phyloP scores from a whole-genome alignment of 2,888 invertebrate genomes.

The Dasysyrphus albostriatus region DNA sequence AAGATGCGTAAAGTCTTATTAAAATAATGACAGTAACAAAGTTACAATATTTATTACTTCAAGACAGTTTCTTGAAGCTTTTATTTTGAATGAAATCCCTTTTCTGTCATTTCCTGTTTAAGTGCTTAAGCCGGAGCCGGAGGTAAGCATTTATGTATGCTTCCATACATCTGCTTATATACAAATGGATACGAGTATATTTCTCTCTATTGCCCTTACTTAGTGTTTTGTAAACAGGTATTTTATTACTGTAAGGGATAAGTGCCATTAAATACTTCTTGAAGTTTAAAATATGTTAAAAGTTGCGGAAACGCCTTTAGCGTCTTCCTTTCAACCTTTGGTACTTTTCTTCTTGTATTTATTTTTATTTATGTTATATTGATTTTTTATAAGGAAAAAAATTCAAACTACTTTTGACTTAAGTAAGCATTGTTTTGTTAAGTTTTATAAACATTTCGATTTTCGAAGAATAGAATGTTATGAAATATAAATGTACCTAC shows the following conservation, averaged over 20 bases:
- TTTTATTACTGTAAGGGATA: neutral
- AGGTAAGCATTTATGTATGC: constrained; percentile 5
- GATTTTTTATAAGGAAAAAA: too few relatives aligned
- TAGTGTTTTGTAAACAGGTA: neutral
- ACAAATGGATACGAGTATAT: neutral
- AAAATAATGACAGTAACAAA: too few relatives aligned
- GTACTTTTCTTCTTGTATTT: neutral
- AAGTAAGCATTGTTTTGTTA: too few relatives aligned
- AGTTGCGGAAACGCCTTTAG: constrained; percentile 2
- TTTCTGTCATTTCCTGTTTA: neutral
- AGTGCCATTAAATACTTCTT: neutral
- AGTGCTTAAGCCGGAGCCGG: neutral
- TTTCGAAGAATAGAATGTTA: too few relatives aligned
- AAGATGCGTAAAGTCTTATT: too few relatives aligned
- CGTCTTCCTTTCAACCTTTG: neutral
- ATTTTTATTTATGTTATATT: too few relatives aligned
- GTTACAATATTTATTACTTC: too few relatives aligned
- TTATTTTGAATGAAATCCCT: neutral
- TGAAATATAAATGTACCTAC: too few relatives aligned
- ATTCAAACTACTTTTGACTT: too few relatives aligned
- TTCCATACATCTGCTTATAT: neutral
- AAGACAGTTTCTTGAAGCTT: neutral
- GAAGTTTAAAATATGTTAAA: neutral
- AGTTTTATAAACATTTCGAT: too few relatives aligned
- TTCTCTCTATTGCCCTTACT: neutral